phyloP scores from a whole-genome alignment of 2,888 invertebrate species.

The Brachypterus glaber region DNA sequence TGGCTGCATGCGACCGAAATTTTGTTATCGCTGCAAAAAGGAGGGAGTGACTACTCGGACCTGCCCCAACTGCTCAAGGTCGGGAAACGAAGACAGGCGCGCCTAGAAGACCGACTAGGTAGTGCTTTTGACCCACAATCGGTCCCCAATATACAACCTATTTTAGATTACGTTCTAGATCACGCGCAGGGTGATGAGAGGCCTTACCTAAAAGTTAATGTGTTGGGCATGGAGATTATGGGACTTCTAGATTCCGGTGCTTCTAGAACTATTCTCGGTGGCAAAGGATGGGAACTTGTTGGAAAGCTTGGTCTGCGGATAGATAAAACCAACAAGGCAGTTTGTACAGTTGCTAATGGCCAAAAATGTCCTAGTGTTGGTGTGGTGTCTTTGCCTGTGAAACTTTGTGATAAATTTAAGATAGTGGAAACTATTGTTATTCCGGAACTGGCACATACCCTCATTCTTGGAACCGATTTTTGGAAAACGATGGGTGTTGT shows the following conservation, averaged over 20 bases:
- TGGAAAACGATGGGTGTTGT: too few species aligned
- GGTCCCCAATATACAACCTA: too few species aligned
- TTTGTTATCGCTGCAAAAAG: conserved; percentile 6
- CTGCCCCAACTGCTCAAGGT: conserved; percentile 4
- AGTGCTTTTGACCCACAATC: too few species aligned
- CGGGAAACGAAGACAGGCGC: conserved; percentile 9
- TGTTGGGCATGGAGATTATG: conserved; percentile 5
- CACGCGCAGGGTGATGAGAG: conserved; percentile 11
- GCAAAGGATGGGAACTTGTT: not conserved
- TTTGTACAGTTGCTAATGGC: conserved; percentile 6
- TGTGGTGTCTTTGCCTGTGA: too few species aligned
- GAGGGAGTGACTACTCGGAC: conserved; percentile 5
- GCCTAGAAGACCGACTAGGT: too few species aligned
- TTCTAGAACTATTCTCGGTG: conserved; percentile 4
- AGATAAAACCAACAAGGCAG: not conserved
- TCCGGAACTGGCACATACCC: too few species aligned
- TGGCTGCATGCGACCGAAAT: conserved; percentile 3
- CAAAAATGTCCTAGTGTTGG: conserved; percentile 3
- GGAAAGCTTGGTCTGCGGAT: not conserved
- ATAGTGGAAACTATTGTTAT: too few species aligned
- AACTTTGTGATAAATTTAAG: too few species aligned
- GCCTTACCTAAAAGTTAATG: conserved; percentile 8
- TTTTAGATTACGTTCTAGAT: conserved; percentile 5
- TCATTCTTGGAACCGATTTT: too few species aligned
- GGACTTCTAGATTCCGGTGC: conserved; percentile 8